Conservation (phyloP, 2,113 vertebrate genomes). For the Sylvia atricapilla region DNA sequence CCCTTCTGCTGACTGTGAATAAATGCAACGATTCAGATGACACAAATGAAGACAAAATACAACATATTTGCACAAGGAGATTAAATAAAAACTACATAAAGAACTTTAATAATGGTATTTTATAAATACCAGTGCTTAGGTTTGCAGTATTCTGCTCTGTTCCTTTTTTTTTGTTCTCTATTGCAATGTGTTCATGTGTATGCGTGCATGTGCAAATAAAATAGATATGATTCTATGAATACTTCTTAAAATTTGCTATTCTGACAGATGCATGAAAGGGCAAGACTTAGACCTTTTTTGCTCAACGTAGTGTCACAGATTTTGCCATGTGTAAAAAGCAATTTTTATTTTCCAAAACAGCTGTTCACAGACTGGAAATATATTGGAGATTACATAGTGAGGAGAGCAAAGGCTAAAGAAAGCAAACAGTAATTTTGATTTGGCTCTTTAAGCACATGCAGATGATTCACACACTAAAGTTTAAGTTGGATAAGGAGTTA, state of each 20-base stretch:
- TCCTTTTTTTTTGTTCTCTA: not conserved
- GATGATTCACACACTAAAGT: not conserved
- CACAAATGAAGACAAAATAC: not conserved
- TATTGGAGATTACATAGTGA: not conserved
- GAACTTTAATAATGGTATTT: not conserved
- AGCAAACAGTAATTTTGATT: constrained; percentile 31
- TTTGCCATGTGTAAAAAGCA: constrained; percentile 38
- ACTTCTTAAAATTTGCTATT: not conserved
- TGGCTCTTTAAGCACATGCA: not conserved
- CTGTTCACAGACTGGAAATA: constrained; percentile 34
- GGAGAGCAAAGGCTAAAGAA: constrained; percentile 6
- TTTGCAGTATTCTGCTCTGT: not conserved
- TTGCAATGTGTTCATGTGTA: not conserved
- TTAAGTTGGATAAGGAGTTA: not conserved
- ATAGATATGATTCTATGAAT: not conserved
- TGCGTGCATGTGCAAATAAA: not conserved
- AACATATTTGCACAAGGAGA: not conserved
- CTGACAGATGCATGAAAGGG: not conserved
- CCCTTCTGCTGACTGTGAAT: not conserved
- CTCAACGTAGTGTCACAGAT: constrained; percentile 9
- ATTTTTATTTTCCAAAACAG: constrained; percentile 49
- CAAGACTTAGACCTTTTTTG: not conserved
- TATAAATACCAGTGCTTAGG: not conserved
- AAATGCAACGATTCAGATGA: not conserved
- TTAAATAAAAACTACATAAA: not conserved